A percentile compares a stretch with the other conserved stretches of the same genome.
Evolutionary conservation across 2,888 invertebrate genomes (phyloP).

Genomic region (Drosophila putrida): DNA sequence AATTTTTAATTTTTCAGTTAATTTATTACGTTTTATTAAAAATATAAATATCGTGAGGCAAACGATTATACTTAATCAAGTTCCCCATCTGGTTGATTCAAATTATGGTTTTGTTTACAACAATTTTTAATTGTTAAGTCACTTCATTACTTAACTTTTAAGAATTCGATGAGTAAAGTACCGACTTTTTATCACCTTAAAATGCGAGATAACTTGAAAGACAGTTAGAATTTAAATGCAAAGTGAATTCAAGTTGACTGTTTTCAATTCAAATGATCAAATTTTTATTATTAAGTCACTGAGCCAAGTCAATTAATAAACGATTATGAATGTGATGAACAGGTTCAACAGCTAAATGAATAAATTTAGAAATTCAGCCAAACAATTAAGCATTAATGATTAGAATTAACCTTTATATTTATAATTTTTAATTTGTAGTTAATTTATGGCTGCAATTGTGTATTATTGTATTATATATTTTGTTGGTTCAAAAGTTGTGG

Average conservation of each 20-base stretch:
- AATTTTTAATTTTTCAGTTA: neutral
- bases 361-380: neutral
- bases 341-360: neutral
- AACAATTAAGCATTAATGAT: neutral
- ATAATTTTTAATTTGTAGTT: neutral
- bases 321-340: neutral
- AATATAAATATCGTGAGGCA: neutral
- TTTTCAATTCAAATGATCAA: neutral
- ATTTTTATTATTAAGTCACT: neutral
- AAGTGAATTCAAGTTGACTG: neutral
- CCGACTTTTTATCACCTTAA: neutral
- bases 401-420: neutral
- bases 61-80: neutral
- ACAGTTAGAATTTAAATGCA: neutral
- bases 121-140: neutral
- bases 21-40: slow-evolving; percentile 1
- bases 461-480: neutral
- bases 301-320: neutral
- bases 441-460: neutral
- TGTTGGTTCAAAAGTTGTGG: neutral
- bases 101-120: neutral
- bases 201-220: neutral
- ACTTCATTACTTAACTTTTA: neutral
- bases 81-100: neutral
- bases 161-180: too few relatives aligned